Base-by-base conservation (phyloP, 2,797 vertebrate genomes). In the Hapalemur alaotrensis region DNA sequence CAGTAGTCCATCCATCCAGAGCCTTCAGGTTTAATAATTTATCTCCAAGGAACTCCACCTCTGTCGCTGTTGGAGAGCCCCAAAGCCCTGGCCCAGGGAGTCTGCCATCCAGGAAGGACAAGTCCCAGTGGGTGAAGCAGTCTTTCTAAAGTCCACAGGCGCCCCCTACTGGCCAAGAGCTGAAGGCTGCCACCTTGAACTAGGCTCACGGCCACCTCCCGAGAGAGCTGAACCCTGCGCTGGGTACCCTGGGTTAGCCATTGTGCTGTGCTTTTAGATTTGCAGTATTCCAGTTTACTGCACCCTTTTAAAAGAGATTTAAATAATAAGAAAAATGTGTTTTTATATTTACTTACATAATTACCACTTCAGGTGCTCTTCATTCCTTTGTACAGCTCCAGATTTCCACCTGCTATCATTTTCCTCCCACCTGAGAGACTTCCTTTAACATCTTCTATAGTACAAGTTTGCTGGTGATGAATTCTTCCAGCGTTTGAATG, bases 101-200 rank as follows among this genome's bases (percentile, higher is more conserved):
- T 38, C 12, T 32, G 32, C 57, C 78, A 13, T 17, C 35, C 0
- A 1, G 12, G 43, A 25, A 61, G 92, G 41, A 7, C 59, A 7
- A n/a, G 52, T 43, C 32, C 54, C 7, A 22, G 6, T 7, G 22
- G 14, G 0, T 5, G 38, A n/a, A 23, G 23, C 17, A 0, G 7
- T 15, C 32, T 89, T 78, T 32, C 23, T 2, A 15, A 67, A 89
- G 87, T 67, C 70, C 76, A 52, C 78, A 2, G 50, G 65, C 10
- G 76, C 92, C 92, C 89, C 57, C 97, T 96, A 52, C 81, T 78
- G 95, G 89, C n/a, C 2, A 94, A 25, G 32, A 63, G 17, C 61
- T 38, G 32, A 43, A 78, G 23, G n/a, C 0, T 0, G 17, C 38
- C 13, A 2, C 59, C 65, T 70, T n/a, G 17, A 46, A 1, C 12